A percentile compares a stretch with the other conserved stretches of the same genome.
phyloP scores from a whole-genome alignment of 2,113 vertebrate species.

The Casuarius casuarius region DNA sequence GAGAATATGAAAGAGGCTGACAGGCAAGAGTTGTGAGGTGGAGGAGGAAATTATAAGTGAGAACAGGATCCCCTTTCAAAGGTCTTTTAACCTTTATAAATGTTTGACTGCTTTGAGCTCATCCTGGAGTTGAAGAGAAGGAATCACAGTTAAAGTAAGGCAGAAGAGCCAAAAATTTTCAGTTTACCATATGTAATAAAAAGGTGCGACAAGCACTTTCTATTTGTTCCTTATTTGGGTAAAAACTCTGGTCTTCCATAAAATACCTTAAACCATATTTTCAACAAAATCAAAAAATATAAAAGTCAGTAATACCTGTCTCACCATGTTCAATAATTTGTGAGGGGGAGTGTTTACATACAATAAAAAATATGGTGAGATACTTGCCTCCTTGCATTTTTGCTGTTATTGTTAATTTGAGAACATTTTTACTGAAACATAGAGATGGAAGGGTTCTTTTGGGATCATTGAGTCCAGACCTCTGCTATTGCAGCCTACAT shows the following conservation, averaged over 20 bases:
- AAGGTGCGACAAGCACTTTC: neutral
- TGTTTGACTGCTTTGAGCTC: neutral
- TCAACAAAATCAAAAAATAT: neutral
- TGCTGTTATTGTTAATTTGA: neutral
- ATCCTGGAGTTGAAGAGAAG: neutral
- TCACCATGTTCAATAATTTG: neutral
- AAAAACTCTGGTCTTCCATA: neutral
- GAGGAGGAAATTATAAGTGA: neutral
- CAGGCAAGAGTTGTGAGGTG: neutral
- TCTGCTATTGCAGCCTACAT: neutral
- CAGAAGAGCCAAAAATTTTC: neutral
- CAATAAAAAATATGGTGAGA: neutral
- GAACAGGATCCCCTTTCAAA: conserved; percentile 4
- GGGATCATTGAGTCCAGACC: neutral
- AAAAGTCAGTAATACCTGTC: neutral
- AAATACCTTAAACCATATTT: neutral
- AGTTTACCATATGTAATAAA: neutral
- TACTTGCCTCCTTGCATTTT: neutral
- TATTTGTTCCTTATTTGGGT: neutral
- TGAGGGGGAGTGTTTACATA: neutral
- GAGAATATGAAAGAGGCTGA: neutral
- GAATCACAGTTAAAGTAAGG: neutral
- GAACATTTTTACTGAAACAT: neutral
- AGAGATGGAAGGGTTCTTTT: neutral
- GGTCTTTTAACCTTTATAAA: neutral